phyloP scores from a whole-genome alignment of 2,113 vertebrate species.

The Strix aluco region DNA sequence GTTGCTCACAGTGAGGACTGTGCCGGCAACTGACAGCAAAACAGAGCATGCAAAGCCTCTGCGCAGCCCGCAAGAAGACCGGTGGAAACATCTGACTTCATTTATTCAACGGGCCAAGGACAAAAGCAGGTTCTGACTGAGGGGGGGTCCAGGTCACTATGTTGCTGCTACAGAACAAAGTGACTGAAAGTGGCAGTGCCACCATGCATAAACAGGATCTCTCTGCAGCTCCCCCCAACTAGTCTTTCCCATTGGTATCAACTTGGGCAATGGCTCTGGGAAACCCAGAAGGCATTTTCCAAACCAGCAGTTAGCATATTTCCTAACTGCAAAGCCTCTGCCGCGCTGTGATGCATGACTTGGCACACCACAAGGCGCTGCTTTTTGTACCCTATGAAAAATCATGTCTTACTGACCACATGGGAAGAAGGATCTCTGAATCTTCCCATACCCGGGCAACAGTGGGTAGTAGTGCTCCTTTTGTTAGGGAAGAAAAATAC shows the following conservation, averaged over 20 bases:
- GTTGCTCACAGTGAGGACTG: background rate
- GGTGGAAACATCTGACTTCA: background rate
- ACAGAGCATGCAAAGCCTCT: background rate
- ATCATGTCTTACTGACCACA: background rate
- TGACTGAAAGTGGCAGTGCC: background rate
- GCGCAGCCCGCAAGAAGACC: rapidly evolving
- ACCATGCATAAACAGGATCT: background rate
- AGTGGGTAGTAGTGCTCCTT: background rate
- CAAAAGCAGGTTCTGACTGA: background rate
- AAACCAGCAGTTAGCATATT: background rate
- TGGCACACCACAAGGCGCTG: rapidly evolving
- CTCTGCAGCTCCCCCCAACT: background rate
- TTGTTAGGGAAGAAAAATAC: background rate
- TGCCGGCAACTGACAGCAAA: background rate
- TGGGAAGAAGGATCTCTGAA: background rate
- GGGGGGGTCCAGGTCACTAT: background rate
- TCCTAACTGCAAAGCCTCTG: background rate
- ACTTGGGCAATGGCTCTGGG: background rate
- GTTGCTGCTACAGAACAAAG: background rate
- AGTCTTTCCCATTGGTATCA: background rate
- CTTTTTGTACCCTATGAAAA: background rate
- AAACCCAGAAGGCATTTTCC: background rate
- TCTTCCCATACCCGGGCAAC: background rate
- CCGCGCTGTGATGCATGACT: background rate
- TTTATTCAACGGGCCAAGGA: background rate